phyloP scores from a whole-genome alignment of 2,888 invertebrate genomes.

The Luperina testacea region DNA sequence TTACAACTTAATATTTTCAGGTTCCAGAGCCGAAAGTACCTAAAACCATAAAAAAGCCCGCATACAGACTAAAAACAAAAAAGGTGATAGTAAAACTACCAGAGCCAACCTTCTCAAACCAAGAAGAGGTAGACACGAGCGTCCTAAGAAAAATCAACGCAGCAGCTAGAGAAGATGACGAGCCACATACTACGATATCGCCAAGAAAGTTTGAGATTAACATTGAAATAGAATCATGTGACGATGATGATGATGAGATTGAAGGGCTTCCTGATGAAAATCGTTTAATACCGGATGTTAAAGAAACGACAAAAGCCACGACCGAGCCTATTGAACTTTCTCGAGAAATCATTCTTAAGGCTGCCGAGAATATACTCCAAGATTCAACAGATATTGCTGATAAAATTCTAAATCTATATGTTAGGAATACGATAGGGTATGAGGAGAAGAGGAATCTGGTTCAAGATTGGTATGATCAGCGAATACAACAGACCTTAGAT shows the following conservation, averaged over 20 bases:
- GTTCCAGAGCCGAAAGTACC: not conserved
- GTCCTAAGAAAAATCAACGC: slow-evolving; percentile 39
- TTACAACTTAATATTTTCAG: slow-evolving; percentile 21
- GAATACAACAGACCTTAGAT: slow-evolving; percentile 60
- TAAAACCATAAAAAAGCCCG: not conserved
- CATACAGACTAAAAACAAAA: not conserved
- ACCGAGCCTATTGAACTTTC: not conserved
- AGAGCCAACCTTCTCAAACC: not conserved
- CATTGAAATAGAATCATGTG: slow-evolving; percentile 63
- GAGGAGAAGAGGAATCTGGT: accelerated
- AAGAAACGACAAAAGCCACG: not conserved
- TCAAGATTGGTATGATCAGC: not conserved
- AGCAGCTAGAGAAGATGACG: not conserved
- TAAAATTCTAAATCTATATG: slow-evolving; percentile 4
- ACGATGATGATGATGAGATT: slow-evolving; percentile 19
- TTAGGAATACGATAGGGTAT: slow-evolving; percentile 31
- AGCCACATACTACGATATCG: not conserved
- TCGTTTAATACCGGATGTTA: too few relatives aligned
- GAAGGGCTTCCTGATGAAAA: not conserved
- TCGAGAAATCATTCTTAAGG: not conserved
- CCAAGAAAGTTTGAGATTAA: slow-evolving; percentile 51
- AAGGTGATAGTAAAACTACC: too few relatives aligned
- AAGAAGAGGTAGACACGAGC: slow-evolving; percentile 4
- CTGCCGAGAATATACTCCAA: not conserved
- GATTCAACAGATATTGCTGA: slow-evolving; percentile 19